phyloP scores from a whole-genome alignment of 2,797 vertebrate genomes.

The Psittacula derbiana region DNA sequence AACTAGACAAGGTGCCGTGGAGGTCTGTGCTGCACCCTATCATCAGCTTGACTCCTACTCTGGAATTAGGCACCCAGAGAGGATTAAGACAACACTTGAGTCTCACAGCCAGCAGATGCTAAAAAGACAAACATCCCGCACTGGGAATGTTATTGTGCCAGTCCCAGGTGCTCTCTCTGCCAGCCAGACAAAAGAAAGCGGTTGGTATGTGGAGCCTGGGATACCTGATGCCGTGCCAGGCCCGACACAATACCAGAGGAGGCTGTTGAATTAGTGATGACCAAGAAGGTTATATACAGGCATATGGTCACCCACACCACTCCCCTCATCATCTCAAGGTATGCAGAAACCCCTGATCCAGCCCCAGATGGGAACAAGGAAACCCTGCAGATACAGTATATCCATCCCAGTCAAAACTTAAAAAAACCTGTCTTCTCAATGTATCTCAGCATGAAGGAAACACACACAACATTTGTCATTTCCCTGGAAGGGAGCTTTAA shows the following conservation, averaged over 20 bases:
- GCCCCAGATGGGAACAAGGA: neutral
- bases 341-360: neutral
- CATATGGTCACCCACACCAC: neutral
- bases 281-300: neutral
- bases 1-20: neutral
- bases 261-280: slow-evolving; percentile 44
- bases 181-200: slow-evolving; percentile 13
- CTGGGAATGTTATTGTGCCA: neutral
- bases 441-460: rapidly evolving
- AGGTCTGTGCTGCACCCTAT: neutral
- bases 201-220: neutral
- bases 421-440: neutral
- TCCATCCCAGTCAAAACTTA: neutral
- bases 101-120: neutral
- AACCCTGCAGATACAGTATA: neutral
- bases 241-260: neutral
- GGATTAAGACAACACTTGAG: neutral
- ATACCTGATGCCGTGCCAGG: neutral
- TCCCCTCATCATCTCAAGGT: neutral
- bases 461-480: neutral
- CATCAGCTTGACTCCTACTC: neutral
- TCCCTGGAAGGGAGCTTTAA: neutral
- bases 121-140: neutral
- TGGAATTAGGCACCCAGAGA: neutral
- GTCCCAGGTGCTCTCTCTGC: neutral